Conservation (phyloP, 2,113 vertebrate genomes). For the Apeltes quadracus region DNA sequence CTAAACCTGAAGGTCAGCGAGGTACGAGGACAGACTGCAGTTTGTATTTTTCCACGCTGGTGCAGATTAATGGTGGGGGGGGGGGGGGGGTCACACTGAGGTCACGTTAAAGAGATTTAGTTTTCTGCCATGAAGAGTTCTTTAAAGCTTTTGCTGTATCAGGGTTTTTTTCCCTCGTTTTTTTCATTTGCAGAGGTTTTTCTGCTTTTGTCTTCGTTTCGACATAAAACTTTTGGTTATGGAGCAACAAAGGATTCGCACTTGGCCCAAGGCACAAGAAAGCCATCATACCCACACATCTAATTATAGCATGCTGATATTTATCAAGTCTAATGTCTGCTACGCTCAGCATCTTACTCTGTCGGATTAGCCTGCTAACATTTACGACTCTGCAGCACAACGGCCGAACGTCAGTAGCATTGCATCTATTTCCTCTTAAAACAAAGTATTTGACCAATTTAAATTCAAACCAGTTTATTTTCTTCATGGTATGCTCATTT, state of each 20-base stretch:
- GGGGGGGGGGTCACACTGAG: background rate
- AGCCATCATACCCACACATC: background rate
- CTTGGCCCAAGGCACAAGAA: background rate
- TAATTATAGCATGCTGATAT: background rate
- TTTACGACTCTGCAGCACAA: background rate
- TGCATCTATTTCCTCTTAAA: background rate
- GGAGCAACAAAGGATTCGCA: background rate
- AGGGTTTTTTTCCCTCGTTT: background rate
- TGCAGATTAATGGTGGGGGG: conserved; percentile 18
- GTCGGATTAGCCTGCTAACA: background rate
- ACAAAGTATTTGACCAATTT: background rate
- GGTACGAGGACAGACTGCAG: conserved; percentile 21
- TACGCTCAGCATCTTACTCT: background rate
- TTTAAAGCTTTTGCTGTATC: background rate
- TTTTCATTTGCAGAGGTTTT: background rate
- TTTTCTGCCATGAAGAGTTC: conserved; percentile 15
- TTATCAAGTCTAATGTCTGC: background rate
- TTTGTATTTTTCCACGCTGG: conserved; percentile 20
- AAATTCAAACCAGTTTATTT: background rate
- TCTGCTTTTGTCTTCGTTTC: background rate
- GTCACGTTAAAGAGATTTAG: conserved; percentile 4
- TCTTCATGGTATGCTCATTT: background rate
- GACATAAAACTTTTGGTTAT: background rate
- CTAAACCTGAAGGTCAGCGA: conserved; percentile 28
- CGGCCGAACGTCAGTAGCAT: background rate